Conservation (phyloP, 2,888 invertebrate species). For the Oscheius onirici region DNA sequence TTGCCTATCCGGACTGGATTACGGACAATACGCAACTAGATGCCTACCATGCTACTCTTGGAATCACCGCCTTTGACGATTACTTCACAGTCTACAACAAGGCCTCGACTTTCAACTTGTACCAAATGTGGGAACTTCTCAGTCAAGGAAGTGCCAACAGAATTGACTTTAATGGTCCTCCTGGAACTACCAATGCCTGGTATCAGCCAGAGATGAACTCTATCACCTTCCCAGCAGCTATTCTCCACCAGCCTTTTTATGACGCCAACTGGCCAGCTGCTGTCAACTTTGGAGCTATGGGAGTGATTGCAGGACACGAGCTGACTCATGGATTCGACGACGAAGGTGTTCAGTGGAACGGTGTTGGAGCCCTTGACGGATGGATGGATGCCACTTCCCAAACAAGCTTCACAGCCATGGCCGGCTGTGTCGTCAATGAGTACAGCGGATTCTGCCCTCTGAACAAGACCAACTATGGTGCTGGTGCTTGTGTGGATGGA, state of each 20-base stretch:
- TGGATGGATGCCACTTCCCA: slow-evolving; percentile 62
- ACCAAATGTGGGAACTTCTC: slow-evolving; percentile 34
- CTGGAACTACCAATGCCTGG: slow-evolving; percentile 58
- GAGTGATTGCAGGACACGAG: slow-evolving; percentile 97
- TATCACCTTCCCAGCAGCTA: slow-evolving; percentile 68
- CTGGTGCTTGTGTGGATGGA: slow-evolving; percentile 70
- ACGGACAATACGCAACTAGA: slow-evolving; percentile 51
- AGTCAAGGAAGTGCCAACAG: slow-evolving; percentile 40
- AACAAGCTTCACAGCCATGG: slow-evolving; percentile 53
- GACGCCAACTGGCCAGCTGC: slow-evolving; percentile 64
- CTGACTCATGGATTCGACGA: slow-evolving; percentile 95
- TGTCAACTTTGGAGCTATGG: slow-evolving; percentile 88
- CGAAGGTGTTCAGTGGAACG: slow-evolving; percentile 68
- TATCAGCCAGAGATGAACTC: slow-evolving; percentile 46
- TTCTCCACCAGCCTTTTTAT: slow-evolving; percentile 66
- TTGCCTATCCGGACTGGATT: slow-evolving; percentile 65
- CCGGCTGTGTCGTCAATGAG: slow-evolving; percentile 60
- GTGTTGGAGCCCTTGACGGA: slow-evolving; percentile 47
- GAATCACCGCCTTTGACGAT: slow-evolving; percentile 18
- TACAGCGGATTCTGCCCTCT: slow-evolving; percentile 60
- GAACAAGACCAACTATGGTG: slow-evolving; percentile 50
- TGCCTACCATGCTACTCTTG: slow-evolving; percentile 48
- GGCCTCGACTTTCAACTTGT: slow-evolving; percentile 41
- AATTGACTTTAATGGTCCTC: slow-evolving; percentile 53
- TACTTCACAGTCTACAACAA: slow-evolving; percentile 45